Conservation (phyloP, 2,888 invertebrate genomes). For the Mythimna vitellina region DNA sequence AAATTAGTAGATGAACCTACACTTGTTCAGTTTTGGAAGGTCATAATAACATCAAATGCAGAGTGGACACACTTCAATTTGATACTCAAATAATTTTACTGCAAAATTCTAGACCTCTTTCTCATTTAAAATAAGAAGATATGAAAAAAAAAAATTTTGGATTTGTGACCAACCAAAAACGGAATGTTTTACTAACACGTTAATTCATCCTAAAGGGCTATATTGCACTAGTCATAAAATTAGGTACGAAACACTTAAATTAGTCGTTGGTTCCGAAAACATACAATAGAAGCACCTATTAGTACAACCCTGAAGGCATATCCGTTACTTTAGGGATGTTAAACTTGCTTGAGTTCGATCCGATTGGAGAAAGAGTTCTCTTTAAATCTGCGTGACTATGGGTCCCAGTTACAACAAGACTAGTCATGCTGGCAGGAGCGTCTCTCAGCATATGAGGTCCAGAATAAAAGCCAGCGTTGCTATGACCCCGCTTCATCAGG, state of each 20-base stretch:
- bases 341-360: constrained; percentile 77
- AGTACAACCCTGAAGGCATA: constrained; percentile 94
- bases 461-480: constrained; percentile 92
- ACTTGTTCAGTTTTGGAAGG: constrained; percentile 50
- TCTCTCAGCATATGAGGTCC: constrained; percentile 88
- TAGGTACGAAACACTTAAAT: constrained; percentile 85
- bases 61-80: too few species aligned
- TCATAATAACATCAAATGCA: constrained; percentile 3
- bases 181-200: constrained; percentile 51
- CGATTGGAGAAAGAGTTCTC: constrained; percentile 83
- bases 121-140: constrained; percentile 1
- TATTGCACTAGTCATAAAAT: constrained; percentile 88
- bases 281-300: constrained; percentile 67
- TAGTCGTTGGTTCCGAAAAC: constrained; percentile 88
- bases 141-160: not conserved
- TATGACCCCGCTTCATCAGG: constrained; percentile 91
- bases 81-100: too few species aligned
- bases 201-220: constrained; percentile 72
- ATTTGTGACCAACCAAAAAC: constrained; percentile 47
- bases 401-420: constrained; percentile 84
- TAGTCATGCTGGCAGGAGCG: constrained; percentile 88
- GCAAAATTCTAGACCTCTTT: not conserved
- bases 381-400: constrained; percentile 87
- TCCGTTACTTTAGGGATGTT: constrained; percentile 93
- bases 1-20: constrained; percentile 60